Percentiles rank a stretch among this genome's conserved stretches.
Evolutionary conservation across 2,797 vertebrate genomes (phyloP).

Genomic region (Natrix natrix): DNA sequence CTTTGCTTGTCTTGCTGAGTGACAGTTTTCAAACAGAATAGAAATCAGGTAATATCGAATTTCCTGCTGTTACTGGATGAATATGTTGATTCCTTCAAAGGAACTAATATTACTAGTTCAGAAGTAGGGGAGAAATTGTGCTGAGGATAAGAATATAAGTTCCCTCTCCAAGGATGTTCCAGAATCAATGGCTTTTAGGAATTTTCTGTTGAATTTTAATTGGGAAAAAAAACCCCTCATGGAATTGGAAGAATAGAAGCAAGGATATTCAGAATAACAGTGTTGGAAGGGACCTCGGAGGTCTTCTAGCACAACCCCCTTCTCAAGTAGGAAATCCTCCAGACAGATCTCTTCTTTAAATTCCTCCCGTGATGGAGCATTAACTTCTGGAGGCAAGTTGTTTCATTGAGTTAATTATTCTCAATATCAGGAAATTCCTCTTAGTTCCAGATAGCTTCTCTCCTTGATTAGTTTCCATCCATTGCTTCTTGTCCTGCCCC

Average conservation of each 20-base stretch:
- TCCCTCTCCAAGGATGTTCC: slow-evolving; percentile 28
- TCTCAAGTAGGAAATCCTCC: neutral
- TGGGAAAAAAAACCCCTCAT: neutral
- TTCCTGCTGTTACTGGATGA: slow-evolving; percentile 64
- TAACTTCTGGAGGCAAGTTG: too few species aligned
- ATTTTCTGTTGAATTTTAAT: slow-evolving; percentile 49
- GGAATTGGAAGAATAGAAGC: neutral
- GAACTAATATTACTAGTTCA: slow-evolving; percentile 70
- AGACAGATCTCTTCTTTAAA: neutral
- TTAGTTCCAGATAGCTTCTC: neutral
- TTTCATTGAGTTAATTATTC: neutral
- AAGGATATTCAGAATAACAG: neutral
- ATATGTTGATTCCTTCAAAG: slow-evolving; percentile 66
- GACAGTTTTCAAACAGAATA: slow-evolving; percentile 68
- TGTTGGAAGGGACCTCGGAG: neutral
- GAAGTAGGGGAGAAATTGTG: slow-evolving; percentile 58
- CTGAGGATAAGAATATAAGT: slow-evolving; percentile 51
- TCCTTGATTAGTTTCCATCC: neutral
- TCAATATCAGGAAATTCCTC: neutral
- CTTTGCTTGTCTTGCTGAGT: slow-evolving; percentile 62
- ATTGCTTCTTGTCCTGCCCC: neutral
- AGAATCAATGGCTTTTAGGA: slow-evolving; percentile 2
- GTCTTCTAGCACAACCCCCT: neutral
- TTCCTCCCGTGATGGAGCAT: neutral
- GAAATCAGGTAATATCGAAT: slow-evolving; percentile 64